Evolutionary conservation across 37 sponge, comb jelly and placozoan genomes (phyloP), one percentile per base, ranked within the genome.

Genomic region (Amphimedon queenslandica): DNA sequence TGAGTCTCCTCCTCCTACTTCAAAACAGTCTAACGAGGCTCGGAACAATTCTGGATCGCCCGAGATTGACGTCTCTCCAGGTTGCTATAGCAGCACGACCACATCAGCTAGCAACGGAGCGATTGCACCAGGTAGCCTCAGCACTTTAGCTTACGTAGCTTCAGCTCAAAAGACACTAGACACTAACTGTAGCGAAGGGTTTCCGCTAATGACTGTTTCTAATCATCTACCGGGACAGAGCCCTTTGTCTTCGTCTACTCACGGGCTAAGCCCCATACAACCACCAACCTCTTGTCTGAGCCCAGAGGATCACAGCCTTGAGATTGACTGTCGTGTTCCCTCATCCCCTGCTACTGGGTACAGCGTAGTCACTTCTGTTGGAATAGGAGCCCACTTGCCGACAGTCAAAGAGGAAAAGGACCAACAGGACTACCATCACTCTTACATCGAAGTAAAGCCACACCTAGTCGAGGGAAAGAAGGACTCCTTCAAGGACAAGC

Each of bases 401-500:
- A 60, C 27, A n/a, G 28, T 60, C 21, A n/a, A 60, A 6, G 28
- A 11, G 5, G 61, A 60, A 11, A n/a, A 60, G 5, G 27, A 60
- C 5, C 27, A 60, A 5, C 8, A 13, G 5, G 5, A 25, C 24
- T 18, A 8, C 8, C 8, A 18, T 8, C 24, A 25, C 8, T 6
- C 24, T n/a, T 60, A 60, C 61, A 60, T 5, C 27, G 61, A 60
- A 60, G 61, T 60, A n/a, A 60, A n/a, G 27, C 61, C 61, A 11
- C 28, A 60, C 28, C 21, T 60, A 25, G 5, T 25, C 8, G 27
- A 6, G 21, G 28, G 8, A n/a, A 78, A 77, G 32, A 66, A 75
- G 53, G 72, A 74, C 10, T 4, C 25, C 2, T 57, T 42, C 35
- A 89, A 76, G 37, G 85, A 83, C 37, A 83, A 76, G 61, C 84